A percentile compares a stretch with the other conserved stretches of the same genome.
Evolutionary conservation across 1,140 invertebrate genomes (phyloP).

Genomic region (Ptiloglossa arizonensis): DNA sequence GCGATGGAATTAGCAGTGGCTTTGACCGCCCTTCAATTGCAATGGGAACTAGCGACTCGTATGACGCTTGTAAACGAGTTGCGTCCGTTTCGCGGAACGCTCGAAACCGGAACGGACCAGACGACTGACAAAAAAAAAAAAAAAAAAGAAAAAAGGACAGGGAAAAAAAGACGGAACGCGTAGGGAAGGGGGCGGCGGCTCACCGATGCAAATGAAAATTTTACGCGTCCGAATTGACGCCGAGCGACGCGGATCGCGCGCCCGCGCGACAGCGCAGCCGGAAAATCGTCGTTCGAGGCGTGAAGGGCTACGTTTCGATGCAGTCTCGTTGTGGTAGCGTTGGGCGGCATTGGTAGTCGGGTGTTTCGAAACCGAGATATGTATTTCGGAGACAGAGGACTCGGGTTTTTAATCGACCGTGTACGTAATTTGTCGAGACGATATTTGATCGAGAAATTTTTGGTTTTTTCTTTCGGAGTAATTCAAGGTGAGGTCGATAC

Average conservation of each 20-base stretch:
- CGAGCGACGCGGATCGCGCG: neutral
- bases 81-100: conserved; percentile 60
- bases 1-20: conserved; percentile 62
- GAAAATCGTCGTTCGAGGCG: conserved; percentile 22
- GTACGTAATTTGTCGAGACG: no score
- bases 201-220: conserved; percentile 50
- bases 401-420: no score
- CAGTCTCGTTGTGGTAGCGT: neutral
- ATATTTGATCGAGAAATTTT: no score
- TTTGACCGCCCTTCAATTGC: conserved; percentile 78
- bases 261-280: neutral
- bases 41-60: conserved; percentile 70
- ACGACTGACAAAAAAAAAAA: neutral
- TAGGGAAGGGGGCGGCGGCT: neutral
- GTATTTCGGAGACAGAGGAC: no score
- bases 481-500: no score
- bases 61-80: conserved; percentile 69
- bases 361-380: no score
- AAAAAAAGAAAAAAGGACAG: neutral
- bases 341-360: no score
- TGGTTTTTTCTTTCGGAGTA: no score
- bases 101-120: conserved; percentile 10
- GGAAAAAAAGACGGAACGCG: neutral
- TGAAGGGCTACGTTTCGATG: neutral
- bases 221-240: conserved; percentile 17